Base-by-base conservation (phyloP, 2,797 vertebrate genomes). In the Manis pentadactyla region DNA sequence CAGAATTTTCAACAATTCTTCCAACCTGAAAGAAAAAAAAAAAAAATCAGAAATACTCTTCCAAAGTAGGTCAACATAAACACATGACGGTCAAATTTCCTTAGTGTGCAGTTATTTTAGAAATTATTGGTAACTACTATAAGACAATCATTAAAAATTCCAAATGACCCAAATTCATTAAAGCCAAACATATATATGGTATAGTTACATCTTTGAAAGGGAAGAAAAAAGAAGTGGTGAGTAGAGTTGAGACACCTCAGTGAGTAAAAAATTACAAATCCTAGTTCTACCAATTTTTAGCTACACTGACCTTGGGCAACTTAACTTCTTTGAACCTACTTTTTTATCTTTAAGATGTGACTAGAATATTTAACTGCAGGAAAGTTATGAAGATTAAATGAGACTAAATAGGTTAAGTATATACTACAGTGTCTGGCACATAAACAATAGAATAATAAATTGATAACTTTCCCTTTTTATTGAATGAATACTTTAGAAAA, bases 1-100 rank as follows among this genome's bases (percentile, higher is more conserved):
- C 99, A 0, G 98, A 96, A 92, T 99, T 98, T 95, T 99, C 99
- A 86, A 99, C 98, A 94, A 99, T 99, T 97, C 99, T 99, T 77
- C 99, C 99, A 90, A 99, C 98, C 99, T 99, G 93, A 77, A 84
- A 71, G 86, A n/a, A 96, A 71, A 59, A 71, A 71, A 9, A 46
- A 18, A 83, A 51, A 19, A 90, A 71, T 37, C 34, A 89, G 49
- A 90, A 97, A 87, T 53, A 64, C 6, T 93, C 46, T 79, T 87
- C 34, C n/a, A 83, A 4, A n/a, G 69, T n/a, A 82, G 57, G 68
- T n/a, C 49, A 83, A 68, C 53, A 96, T 4, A 13, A 90, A 53
- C 34, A 75, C 7, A 51, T 12, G 21, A 57, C 8, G 12, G 42
- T 57, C 49, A 23, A 27, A 82, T 57, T 68, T 73, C 46, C 21